phyloP scores from a whole-genome alignment of 2,888 invertebrate genomes.

The Troilus luridus region DNA sequence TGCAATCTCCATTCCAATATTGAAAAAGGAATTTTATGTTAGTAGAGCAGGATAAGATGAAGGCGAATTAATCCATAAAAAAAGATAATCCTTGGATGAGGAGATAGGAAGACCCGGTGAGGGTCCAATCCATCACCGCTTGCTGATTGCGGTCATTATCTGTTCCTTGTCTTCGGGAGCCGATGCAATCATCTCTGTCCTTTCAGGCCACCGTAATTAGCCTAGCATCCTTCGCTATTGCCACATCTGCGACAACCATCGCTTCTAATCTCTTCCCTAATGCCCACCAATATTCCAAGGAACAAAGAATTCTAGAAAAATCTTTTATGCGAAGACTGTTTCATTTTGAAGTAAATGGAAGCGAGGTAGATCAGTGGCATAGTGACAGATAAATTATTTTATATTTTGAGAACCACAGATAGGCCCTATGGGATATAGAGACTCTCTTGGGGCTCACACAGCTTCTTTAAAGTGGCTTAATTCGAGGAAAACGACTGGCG shows the following conservation, averaged over 20 bases:
- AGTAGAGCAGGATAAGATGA: background rate
- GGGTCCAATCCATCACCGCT: constrained; percentile 20
- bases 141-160: constrained; percentile 41
- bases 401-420: no score
- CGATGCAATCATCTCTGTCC: constrained; percentile 12
- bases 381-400: no score
- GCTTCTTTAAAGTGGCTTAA: no score
- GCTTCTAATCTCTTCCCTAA: background rate
- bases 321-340: background rate
- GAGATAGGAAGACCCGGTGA: background rate
- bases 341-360: background rate
- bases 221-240: background rate
- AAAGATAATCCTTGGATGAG: background rate
- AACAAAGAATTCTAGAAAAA: background rate
- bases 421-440: no score
- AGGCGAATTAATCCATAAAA: background rate
- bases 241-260: background rate
- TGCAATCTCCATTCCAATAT: no score
- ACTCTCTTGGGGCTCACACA: no score
- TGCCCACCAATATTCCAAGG: background rate
- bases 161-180: constrained; percentile 29
- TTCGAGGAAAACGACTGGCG: no score
- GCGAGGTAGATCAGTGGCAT: no score
- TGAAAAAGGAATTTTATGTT: background rate
- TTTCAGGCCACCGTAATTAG: constrained; percentile 32